A percentile compares a stretch with the other conserved stretches of the same genome.
phyloP scores from a whole-genome alignment of 2,797 vertebrate genomes.

The Anguilla pacifica region DNA sequence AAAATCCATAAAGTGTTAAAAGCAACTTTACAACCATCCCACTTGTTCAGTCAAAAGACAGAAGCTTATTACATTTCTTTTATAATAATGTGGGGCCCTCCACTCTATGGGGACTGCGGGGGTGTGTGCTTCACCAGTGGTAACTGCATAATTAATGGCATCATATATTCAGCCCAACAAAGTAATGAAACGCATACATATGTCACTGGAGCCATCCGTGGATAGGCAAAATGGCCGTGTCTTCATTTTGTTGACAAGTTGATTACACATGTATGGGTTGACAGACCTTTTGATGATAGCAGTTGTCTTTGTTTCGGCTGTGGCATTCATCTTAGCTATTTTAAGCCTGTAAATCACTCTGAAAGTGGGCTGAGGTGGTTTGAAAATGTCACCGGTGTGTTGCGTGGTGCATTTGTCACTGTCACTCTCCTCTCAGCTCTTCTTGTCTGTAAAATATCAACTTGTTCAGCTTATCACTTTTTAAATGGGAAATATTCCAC shows the following conservation, averaged over 20 bases:
- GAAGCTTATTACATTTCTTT: no score
- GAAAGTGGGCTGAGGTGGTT: neutral
- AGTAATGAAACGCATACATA: neutral
- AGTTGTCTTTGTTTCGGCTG: neutral
- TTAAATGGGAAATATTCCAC: neutral
- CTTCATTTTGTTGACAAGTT: slow-evolving; percentile 1
- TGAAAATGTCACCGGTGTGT: neutral
- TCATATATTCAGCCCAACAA: neutral
- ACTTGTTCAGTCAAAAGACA: no score
- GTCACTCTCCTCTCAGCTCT: neutral
- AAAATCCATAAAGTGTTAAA: no score
- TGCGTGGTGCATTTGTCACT: neutral
- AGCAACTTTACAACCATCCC: no score
- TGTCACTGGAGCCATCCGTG: neutral
- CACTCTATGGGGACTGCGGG: no score
- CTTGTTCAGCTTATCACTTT: neutral
- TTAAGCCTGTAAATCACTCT: neutral
- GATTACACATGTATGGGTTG: neutral
- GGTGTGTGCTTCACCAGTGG: neutral
- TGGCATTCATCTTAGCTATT: neutral
- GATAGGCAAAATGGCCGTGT: neutral
- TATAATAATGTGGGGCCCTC: no score
- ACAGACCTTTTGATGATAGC: neutral
- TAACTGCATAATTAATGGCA: neutral
- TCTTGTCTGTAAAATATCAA: neutral